A percentile compares a stretch with the other conserved stretches of the same genome.
phyloP scores from a whole-genome alignment of 2,888 invertebrate genomes.

The Diarsia brunnea region DNA sequence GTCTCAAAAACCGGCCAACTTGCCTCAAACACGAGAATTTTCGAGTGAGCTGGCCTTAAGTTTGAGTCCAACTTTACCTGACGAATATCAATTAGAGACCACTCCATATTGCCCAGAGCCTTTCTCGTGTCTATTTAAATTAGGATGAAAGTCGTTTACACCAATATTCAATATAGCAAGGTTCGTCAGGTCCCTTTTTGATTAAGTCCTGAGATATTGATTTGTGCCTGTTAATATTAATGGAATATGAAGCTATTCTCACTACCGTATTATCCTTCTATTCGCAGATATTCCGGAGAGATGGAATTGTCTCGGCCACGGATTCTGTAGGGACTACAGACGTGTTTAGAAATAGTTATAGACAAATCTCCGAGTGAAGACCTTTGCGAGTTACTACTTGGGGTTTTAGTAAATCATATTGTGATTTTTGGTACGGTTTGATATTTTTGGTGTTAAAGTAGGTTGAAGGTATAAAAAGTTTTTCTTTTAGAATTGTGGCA shows the following conservation, averaged over 20 bases:
- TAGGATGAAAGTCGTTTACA: constrained; percentile 56
- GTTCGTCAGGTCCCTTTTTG: constrained; percentile 59
- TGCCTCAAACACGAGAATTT: constrained; percentile 45
- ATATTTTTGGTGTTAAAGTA: neutral
- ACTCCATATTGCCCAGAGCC: constrained; percentile 41
- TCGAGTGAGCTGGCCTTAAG: constrained; percentile 31
- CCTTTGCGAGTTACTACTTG: constrained; percentile 18
- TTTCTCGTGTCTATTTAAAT: constrained; percentile 51
- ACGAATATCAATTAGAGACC: constrained; percentile 65
- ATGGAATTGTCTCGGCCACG: constrained; percentile 27
- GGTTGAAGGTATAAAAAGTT: neutral
- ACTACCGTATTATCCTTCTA: constrained; percentile 13
- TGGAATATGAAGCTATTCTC: constrained; percentile 39
- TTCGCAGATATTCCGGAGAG: constrained; percentile 2
- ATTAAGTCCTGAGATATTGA: constrained; percentile 56
- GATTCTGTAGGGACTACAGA: constrained; percentile 47
- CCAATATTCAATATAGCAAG: constrained; percentile 61
- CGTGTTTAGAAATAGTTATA: constrained; percentile 48
- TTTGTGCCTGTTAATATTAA: constrained; percentile 61
- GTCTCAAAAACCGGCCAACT: constrained; percentile 59
- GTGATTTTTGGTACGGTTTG: neutral
- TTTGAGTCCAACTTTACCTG: constrained; percentile 59
- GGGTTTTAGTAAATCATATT: constrained; percentile 14
- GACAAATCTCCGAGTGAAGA: constrained; percentile 5
- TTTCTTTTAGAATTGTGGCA: neutral